phyloP scores from a whole-genome alignment of 2,888 invertebrate species.

The Apodemia duryi region DNA sequence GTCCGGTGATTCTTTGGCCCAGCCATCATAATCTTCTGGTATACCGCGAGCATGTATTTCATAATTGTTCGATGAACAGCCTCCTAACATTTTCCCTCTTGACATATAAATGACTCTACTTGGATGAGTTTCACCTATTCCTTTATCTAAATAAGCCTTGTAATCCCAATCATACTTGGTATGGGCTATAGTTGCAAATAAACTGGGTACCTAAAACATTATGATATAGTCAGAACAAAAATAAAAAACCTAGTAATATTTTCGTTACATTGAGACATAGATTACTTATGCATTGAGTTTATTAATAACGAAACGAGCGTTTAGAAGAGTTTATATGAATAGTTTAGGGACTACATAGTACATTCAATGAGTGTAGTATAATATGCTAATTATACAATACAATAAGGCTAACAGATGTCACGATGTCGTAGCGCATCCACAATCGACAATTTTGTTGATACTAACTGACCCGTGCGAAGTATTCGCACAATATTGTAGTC shows the following conservation, averaged over 20 bases:
- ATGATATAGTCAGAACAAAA: conserved; percentile 26
- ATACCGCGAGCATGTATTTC: conserved; percentile 42
- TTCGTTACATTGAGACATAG: no score
- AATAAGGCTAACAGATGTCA: no score
- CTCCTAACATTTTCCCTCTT: conserved; percentile 43
- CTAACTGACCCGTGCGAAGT: no score
- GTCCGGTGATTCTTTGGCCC: conserved; percentile 38
- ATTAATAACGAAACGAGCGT: no score
- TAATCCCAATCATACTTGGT: conserved; percentile 43
- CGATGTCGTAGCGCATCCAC: no score
- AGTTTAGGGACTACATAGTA: no score
- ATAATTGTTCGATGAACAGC: conserved; percentile 41
- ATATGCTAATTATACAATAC: no score
- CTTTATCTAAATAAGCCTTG: conserved; percentile 35
- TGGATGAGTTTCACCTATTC: conserved; percentile 36
- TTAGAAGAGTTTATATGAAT: no score
- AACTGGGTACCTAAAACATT: conserved; percentile 36
- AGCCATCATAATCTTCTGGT: conserved; percentile 41
- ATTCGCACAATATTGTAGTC: no score
- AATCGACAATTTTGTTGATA: no score
- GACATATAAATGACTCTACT: conserved; percentile 35
- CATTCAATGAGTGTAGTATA: no score
- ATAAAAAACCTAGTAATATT: not conserved
- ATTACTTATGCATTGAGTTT: no score
- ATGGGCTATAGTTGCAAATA: conserved; percentile 36